Conservation (phyloP, 2,113 vertebrate species). For the Athene noctua region DNA sequence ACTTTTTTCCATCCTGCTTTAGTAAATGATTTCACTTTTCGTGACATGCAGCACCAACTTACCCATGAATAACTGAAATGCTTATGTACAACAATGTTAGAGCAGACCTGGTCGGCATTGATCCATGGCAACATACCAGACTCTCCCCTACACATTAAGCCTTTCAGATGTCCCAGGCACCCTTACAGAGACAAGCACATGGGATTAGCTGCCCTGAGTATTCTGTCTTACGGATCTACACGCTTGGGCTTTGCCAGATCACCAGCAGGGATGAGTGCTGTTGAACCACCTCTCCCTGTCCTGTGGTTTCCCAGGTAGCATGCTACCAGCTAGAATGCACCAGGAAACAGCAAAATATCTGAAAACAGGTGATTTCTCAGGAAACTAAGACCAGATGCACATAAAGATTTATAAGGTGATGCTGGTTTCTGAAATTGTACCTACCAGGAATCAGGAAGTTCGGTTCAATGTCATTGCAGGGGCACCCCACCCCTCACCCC, state of each 20-base stretch:
- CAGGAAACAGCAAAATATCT: background rate
- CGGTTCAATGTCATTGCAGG: background rate
- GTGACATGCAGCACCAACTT: background rate
- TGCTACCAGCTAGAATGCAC: background rate
- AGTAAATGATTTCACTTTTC: background rate
- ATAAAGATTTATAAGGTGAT: background rate
- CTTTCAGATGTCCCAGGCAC: background rate
- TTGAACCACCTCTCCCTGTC: background rate
- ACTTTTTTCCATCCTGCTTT: background rate
- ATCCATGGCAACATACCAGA: background rate
- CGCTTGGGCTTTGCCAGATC: background rate
- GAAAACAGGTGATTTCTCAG: background rate
- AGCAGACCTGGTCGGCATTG: background rate
- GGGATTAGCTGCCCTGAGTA: background rate
- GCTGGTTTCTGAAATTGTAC: background rate
- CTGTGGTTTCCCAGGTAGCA: background rate
- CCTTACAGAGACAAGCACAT: background rate
- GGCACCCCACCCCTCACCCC: background rate
- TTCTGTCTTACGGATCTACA: background rate
- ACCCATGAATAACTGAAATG: background rate
- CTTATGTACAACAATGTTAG: background rate
- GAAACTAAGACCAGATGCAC: background rate
- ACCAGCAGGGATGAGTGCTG: background rate
- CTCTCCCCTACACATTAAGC: background rate
- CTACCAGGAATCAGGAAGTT: background rate